Conservation (phyloP, 2,113 vertebrate species). For the Hemiprocne comata region DNA sequence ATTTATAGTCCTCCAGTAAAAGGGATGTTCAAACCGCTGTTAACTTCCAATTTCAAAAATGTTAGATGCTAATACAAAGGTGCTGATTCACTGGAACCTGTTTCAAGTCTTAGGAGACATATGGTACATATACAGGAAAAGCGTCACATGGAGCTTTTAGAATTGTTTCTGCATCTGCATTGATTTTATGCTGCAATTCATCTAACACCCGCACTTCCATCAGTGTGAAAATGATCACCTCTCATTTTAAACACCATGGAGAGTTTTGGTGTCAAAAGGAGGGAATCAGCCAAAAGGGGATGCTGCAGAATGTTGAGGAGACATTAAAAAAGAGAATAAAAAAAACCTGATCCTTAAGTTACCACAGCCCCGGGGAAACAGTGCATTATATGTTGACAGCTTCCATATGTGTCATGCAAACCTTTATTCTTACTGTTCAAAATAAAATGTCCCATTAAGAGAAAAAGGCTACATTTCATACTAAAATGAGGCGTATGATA, state of each 20-base stretch:
- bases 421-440: slow-evolving; percentile 58
- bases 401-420: slow-evolving; percentile 72
- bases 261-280: slow-evolving; percentile 41
- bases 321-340: slow-evolving; percentile 33
- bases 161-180: slow-evolving; percentile 45
- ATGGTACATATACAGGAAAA: slow-evolving; percentile 15
- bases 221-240: slow-evolving; percentile 42
- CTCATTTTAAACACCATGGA: not conserved
- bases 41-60: slow-evolving; percentile 31
- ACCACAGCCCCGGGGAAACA: slow-evolving; percentile 37
- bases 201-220: not conserved
- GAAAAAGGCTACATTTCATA: slow-evolving; percentile 58
- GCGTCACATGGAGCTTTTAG: not conserved
- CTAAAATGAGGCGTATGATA: slow-evolving; percentile 42
- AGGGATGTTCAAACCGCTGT: not conserved
- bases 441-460: slow-evolving; percentile 54
- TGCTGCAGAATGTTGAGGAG: slow-evolving; percentile 13
- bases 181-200: slow-evolving; percentile 40
- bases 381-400: slow-evolving; percentile 66
- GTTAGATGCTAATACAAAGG: slow-evolving; percentile 21
- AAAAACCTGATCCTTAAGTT: slow-evolving; percentile 50
- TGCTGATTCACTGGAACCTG: slow-evolving; percentile 19
- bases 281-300: not conserved
- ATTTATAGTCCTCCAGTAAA: not conserved
- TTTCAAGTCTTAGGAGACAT: slow-evolving; percentile 4